These are phyloP conservation scores for Acanthopleura granulata DNA, from an alignment of 2,888 invertebrate genomes.

Conservation along the genomic window DNA sequence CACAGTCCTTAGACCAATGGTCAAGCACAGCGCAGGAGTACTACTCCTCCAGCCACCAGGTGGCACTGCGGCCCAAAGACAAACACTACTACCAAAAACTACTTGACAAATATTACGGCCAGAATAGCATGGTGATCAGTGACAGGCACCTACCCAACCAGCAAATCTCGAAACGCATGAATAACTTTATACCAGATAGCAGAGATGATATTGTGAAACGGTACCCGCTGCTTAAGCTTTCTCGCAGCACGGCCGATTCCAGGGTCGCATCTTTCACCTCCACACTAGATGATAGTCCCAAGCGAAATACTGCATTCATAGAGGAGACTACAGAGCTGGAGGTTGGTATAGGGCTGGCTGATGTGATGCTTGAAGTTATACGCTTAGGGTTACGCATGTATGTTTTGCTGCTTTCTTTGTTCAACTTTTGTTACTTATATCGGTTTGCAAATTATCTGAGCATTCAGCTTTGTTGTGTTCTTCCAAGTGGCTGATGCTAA, in stretches of 20 bases:
- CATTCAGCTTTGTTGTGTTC: no score
- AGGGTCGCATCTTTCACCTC: neutral
- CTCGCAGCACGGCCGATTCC: constrained; percentile 14
- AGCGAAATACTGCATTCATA: neutral
- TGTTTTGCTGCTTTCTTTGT: no score
- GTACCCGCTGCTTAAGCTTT: constrained; percentile 18
- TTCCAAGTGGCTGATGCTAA: no score
- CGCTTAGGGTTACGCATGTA: no score
- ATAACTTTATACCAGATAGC: neutral
- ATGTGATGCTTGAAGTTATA: no score
- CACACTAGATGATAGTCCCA: neutral
- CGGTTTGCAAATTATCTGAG: no score
- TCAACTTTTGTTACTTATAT: no score
- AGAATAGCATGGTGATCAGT: constrained; percentile 32
- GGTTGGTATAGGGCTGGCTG: constrained; percentile 2
- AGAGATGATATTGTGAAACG: constrained; percentile 20
- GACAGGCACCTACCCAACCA: neutral
- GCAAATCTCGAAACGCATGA: neutral
- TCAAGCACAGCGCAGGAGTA: constrained; percentile 31
- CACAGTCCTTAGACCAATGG: constrained; percentile 4
- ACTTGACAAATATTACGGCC: constrained; percentile 60
- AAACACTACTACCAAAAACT: constrained; percentile 60
- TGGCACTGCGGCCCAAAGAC: constrained; percentile 56
- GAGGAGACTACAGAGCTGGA: neutral
- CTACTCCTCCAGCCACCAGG: constrained; percentile 42